Evolutionary conservation across 2,113 vertebrate genomes (phyloP).

Genomic region (Notarius lentiginosus): DNA sequence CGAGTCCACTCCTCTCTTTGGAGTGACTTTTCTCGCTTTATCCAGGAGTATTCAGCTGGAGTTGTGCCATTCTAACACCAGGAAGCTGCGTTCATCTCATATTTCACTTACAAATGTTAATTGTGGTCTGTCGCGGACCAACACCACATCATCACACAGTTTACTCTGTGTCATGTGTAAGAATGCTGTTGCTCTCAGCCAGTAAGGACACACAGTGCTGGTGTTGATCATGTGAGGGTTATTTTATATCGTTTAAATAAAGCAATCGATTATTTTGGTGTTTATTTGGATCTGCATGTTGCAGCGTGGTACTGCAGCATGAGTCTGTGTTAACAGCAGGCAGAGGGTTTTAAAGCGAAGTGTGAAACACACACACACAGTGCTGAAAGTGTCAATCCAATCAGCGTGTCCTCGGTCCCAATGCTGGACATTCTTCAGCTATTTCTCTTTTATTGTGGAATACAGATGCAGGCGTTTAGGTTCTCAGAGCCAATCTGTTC

Average conservation of each 20-base stretch:
- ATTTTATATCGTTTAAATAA: too few species aligned
- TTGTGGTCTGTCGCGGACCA: background rate
- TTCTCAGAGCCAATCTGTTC: slow-evolving; percentile 57
- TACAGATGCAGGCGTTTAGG: slow-evolving; percentile 37
- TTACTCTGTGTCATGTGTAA: background rate
- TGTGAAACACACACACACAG: background rate
- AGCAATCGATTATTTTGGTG: background rate
- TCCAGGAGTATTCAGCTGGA: background rate
- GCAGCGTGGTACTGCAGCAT: background rate
- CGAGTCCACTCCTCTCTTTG: background rate
- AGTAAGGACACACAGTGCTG: background rate
- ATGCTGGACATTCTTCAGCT: slow-evolving; percentile 17
- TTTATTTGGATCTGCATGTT: background rate
- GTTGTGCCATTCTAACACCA: background rate
- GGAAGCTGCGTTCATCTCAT: background rate
- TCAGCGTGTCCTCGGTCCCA: background rate
- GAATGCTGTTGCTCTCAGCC: background rate
- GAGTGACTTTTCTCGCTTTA: too few species aligned
- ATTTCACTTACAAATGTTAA: background rate
- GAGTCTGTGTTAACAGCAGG: background rate
- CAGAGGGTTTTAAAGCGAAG: background rate
- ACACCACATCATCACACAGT: background rate
- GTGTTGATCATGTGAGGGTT: background rate
- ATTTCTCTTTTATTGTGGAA: slow-evolving; percentile 20
- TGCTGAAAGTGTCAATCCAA: slow-evolving; percentile 48